A percentile compares a stretch with the other conserved stretches of the same genome.
Conservation (phyloP, 2,113 vertebrate species). For the Phaethornis superciliosus region DNA sequence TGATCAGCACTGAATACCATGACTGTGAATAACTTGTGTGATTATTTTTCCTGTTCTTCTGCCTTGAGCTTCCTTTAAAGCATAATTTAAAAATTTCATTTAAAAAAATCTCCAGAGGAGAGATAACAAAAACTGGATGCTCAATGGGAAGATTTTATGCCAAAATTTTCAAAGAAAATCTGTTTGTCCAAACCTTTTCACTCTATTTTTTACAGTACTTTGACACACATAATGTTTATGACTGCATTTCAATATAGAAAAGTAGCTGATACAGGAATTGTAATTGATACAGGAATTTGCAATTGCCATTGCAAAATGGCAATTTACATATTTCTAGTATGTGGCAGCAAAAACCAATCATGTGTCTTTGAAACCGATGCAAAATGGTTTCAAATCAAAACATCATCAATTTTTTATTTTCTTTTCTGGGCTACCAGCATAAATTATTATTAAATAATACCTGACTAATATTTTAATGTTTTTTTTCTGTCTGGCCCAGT, state of each 20-base stretch:
- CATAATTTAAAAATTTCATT: not conserved
- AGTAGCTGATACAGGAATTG: not conserved
- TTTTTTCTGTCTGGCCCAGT: not conserved
- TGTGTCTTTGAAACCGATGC: not conserved
- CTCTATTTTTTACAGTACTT: not conserved
- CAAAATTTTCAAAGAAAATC: slow-evolving; percentile 3
- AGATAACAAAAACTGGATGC: not conserved
- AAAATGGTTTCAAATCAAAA: not conserved
- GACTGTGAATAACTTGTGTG: not conserved
- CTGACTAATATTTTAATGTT: not conserved
- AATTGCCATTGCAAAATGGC: not conserved
- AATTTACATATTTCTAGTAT: not conserved
- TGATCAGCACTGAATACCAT: not conserved
- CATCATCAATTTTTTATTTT: not conserved
- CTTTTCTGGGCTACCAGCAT: not conserved
- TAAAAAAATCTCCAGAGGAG: not conserved
- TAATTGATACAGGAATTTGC: too few relatives aligned
- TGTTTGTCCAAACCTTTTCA: not conserved
- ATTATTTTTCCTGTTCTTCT: not conserved
- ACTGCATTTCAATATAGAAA: slow-evolving; percentile 5
- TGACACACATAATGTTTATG: not conserved
- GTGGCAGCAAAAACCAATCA: not conserved
- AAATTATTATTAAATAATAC: not conserved
- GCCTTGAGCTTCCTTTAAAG: not conserved
- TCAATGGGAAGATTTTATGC: not conserved